A percentile compares a stretch with the other conserved stretches of the same genome.
Conservation (phyloP, 2,113 vertebrate genomes). For the Prolemur simus region DNA sequence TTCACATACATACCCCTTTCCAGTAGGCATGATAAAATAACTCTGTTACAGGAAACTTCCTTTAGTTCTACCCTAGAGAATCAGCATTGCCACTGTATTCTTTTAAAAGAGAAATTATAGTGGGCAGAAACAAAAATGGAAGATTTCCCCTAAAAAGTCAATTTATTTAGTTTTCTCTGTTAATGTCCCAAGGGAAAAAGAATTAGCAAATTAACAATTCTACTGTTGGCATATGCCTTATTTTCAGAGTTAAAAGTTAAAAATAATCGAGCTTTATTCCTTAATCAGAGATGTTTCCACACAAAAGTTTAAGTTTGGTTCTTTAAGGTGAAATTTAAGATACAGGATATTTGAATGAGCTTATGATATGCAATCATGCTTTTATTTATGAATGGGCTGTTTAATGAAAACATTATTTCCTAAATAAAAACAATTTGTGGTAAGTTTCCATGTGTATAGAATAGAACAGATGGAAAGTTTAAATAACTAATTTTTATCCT, state of each 20-base stretch:
- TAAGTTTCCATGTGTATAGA: background rate
- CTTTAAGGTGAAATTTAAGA: background rate
- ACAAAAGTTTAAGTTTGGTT: background rate
- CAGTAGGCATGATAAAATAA: background rate
- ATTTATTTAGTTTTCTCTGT: background rate
- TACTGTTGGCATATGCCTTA: background rate
- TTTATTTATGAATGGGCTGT: conserved; percentile 4
- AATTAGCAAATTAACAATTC: background rate
- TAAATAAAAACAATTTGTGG: background rate
- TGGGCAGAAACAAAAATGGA: background rate
- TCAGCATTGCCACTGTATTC: background rate
- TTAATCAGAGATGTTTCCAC: background rate
- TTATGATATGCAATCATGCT: background rate
- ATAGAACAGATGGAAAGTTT: background rate
- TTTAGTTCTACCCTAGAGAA: background rate
- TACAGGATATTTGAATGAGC: background rate
- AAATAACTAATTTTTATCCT: conserved; percentile 16
- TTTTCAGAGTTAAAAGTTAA: background rate
- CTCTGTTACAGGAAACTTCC: background rate
- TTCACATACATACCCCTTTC: background rate
- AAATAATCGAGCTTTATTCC: background rate
- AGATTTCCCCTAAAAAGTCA: background rate
- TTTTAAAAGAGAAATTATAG: background rate
- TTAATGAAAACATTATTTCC: background rate
- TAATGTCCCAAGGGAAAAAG: background rate